Conservation (phyloP, 2,888 invertebrate genomes). For the Oscheius sp. region DNA sequence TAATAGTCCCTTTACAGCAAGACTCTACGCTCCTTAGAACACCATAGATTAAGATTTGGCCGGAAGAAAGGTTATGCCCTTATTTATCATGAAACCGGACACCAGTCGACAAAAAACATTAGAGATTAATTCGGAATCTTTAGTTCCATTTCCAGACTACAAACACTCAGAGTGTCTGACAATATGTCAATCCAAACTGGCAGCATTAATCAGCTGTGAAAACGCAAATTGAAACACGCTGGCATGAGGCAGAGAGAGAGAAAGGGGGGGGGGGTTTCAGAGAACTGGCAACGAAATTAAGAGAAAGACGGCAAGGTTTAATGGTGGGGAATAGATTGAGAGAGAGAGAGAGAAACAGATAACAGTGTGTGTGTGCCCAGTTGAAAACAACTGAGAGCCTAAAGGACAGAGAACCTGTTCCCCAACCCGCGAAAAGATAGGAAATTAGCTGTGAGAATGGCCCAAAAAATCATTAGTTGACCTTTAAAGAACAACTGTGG, state of each 20-base stretch:
- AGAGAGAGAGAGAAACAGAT: constrained; percentile 25
- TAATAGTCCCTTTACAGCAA: no score
- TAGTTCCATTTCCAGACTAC: no score
- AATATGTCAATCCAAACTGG: not conserved
- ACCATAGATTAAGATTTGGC: no score
- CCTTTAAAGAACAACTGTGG: no score
- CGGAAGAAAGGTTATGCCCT: no score
- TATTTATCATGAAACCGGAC: no score
- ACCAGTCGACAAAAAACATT: no score
- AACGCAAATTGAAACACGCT: not conserved
- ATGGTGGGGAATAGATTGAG: not conserved
- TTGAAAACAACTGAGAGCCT: not conserved
- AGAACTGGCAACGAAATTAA: not conserved
- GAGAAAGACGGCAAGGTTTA: not conserved
- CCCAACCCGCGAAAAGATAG: not conserved
- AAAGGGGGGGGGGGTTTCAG: constrained; percentile 6
- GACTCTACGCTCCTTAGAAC: no score
- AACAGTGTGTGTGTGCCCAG: not conserved
- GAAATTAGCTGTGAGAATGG: not conserved
- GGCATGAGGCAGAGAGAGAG: not conserved
- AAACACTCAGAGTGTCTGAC: no score
- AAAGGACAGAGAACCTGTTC: not conserved
- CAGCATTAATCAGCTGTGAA: constrained; percentile 7
- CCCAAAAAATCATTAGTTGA: not conserved
- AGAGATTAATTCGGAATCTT: no score